phyloP scores from a whole-genome alignment of 2,113 vertebrate genomes.

The Labrus mixtus region DNA sequence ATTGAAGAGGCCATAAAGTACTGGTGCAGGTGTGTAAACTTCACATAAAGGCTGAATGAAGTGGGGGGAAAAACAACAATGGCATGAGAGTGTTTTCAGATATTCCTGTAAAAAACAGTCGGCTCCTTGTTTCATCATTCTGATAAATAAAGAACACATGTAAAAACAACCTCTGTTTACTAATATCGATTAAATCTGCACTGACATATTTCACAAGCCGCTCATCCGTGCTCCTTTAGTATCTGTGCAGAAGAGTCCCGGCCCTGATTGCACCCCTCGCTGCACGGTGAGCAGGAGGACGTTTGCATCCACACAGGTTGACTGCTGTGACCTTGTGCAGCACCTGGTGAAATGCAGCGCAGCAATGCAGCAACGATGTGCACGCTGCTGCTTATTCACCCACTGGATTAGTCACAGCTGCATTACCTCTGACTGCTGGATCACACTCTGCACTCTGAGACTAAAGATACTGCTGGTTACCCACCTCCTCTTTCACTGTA shows the following conservation, averaged over 20 bases:
- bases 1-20: background rate
- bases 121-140: no score
- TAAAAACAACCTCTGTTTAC: no score
- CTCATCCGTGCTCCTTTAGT: background rate
- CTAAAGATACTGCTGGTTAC: background rate
- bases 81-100: no score
- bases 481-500: constrained; percentile 10
- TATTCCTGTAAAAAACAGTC: no score
- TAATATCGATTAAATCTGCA: background rate
- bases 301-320: constrained; percentile 38
- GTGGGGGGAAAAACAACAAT: no score
- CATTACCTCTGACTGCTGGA: constrained; percentile 23
- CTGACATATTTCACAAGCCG: background rate
- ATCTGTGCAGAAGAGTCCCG: background rate
- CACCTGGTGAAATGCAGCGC: constrained; percentile 61
- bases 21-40: no score
- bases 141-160: no score
- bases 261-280: background rate
- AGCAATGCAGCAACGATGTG: constrained; percentile 55
- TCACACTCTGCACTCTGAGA: background rate
- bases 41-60: background rate
- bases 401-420: constrained; percentile 55
- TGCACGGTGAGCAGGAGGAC: background rate
- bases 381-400: constrained; percentile 48
- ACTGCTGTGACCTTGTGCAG: constrained; percentile 59